Conservation (phyloP, 2,113 vertebrate species). For the Amblyopsis rosae region DNA sequence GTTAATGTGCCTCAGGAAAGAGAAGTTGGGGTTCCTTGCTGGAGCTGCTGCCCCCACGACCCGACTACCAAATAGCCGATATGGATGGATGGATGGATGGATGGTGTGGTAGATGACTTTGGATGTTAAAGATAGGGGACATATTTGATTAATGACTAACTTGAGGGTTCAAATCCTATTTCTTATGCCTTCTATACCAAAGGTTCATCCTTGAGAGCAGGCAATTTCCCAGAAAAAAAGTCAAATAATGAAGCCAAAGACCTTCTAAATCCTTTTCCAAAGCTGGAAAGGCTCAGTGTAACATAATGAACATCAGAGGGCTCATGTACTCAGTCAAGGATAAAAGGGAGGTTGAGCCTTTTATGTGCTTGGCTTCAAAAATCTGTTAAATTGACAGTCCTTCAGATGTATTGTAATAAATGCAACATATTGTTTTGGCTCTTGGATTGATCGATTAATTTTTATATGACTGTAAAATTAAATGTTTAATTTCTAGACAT, state of each 20-base stretch:
- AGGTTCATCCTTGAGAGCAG: constrained; percentile 6
- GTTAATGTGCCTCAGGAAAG: too few species aligned
- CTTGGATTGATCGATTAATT: background rate
- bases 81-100: too few species aligned
- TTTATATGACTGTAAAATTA: background rate
- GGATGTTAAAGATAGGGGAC: background rate
- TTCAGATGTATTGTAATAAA: background rate
- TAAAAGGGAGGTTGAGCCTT: background rate
- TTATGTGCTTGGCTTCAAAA: background rate
- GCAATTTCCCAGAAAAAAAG: background rate
- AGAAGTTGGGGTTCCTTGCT: too few species aligned
- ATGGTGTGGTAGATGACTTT: background rate
- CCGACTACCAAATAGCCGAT: too few species aligned
- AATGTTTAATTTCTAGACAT: constrained; percentile 5
- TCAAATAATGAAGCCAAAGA: constrained; percentile 1
- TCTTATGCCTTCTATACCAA: background rate
- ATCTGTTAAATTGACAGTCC: constrained; percentile 10
- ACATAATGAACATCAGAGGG: background rate
- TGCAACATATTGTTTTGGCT: too few species aligned
- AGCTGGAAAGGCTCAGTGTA: background rate
- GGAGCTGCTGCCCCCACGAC: too few species aligned
- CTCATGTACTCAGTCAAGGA: background rate
- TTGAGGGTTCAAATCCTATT: constrained; percentile 3
- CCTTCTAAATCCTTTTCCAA: background rate
- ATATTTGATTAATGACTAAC: constrained; percentile 2